Evolutionary conservation across 2,888 invertebrate species (phyloP).

Genomic region (Phragmatobia fuliginosa): DNA sequence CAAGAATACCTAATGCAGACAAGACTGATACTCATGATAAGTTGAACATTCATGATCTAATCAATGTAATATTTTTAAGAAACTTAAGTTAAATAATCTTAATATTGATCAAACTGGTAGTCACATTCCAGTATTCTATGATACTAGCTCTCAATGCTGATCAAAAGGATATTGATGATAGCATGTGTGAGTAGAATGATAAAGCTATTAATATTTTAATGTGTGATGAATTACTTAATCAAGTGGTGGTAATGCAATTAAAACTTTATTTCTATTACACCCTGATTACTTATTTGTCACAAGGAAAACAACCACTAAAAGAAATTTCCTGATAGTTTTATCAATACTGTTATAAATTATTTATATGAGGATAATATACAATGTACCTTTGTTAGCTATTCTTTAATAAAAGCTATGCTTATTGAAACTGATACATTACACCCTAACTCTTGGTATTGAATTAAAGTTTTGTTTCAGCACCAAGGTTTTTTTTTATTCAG

Average conservation of each 20-base stretch:
- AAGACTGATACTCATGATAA: conserved; percentile 43
- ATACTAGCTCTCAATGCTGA: conserved; percentile 29
- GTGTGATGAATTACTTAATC: conserved; percentile 5
- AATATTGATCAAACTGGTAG: conserved; percentile 32
- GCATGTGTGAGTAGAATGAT: conserved; percentile 6
- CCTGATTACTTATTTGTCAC: conserved; percentile 10
- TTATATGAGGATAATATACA: background rate
- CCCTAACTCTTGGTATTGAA: conserved; percentile 41
- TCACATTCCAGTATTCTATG: conserved; percentile 40
- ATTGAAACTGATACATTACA: conserved; percentile 17
- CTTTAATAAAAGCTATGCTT: background rate
- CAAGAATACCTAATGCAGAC: conserved; percentile 36
- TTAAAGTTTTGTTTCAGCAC: conserved; percentile 34
- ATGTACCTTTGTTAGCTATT: conserved; percentile 8
- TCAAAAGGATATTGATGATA: conserved; percentile 31
- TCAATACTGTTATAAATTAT: background rate
- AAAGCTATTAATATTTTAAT: conserved; percentile 1
- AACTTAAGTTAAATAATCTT: conserved; percentile 24
- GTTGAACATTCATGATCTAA: conserved; percentile 22
- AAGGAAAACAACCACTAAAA: background rate
- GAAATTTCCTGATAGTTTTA: background rate
- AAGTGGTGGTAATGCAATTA: conserved; percentile 14
- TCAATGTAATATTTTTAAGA: conserved; percentile 6
- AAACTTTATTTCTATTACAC: conserved; percentile 9
- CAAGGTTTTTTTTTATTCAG: conserved; percentile 36